These are phyloP conservation scores for Mola mola DNA, from an alignment of 2,113 vertebrate genomes.

Conservation along the genomic window DNA sequence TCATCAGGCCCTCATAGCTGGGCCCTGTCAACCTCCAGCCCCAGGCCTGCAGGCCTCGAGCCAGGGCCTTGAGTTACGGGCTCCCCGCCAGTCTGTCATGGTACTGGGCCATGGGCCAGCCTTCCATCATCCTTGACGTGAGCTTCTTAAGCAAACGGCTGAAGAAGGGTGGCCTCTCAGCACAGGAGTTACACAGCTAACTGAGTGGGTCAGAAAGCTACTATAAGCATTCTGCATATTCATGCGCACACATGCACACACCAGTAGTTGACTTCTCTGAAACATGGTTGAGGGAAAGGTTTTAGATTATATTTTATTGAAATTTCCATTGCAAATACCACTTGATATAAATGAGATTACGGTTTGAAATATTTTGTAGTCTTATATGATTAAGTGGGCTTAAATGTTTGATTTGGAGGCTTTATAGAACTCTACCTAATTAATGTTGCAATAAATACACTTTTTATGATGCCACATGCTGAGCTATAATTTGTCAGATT, in stretches of 20 bases:
- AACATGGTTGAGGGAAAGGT: too few species aligned
- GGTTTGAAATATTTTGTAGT: slow-evolving; percentile 86
- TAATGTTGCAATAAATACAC: slow-evolving; percentile 90
- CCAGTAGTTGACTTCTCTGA: slow-evolving; percentile 14
- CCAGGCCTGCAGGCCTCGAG: slow-evolving; percentile 83
- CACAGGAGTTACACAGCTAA: slow-evolving; percentile 84
- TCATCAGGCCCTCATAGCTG: slow-evolving; percentile 87
- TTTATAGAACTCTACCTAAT: slow-evolving; percentile 88
- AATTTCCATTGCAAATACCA: slow-evolving; percentile 87
- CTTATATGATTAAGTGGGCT: slow-evolving; percentile 87
- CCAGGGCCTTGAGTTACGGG: slow-evolving; percentile 90
- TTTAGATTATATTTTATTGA: slow-evolving; percentile 79
- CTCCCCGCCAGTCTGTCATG: slow-evolving; percentile 93
- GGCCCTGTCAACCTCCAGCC: slow-evolving; percentile 88
- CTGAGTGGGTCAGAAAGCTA: slow-evolving; percentile 82
- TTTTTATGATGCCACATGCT: slow-evolving; percentile 75
- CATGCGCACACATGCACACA: slow-evolving; percentile 17
- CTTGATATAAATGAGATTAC: slow-evolving; percentile 87
- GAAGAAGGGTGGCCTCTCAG: slow-evolving; percentile 88
- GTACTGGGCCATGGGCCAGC: slow-evolving; percentile 89
- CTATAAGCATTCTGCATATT: slow-evolving; percentile 49
- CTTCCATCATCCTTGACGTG: slow-evolving; percentile 93
- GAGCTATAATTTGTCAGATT: slow-evolving; percentile 70
- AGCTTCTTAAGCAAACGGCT: slow-evolving; percentile 90
- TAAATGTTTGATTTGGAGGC: slow-evolving; percentile 92